Percentiles rank a stretch among this genome's conserved stretches.
Evolutionary conservation across 2,888 invertebrate genomes (phyloP).

Genomic region (Pterostichus niger): DNA sequence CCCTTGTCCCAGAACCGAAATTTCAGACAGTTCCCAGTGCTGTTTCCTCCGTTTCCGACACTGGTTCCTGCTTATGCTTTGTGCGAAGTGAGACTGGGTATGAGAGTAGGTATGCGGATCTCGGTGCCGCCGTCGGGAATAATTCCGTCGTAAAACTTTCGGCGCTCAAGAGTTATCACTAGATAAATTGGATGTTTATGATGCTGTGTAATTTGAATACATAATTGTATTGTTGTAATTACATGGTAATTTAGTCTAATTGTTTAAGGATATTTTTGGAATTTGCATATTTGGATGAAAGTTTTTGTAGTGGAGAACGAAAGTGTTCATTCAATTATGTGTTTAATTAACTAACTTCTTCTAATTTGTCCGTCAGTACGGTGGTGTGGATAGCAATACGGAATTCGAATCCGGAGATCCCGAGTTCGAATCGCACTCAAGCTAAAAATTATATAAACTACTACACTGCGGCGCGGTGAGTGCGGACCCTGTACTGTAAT

Average conservation of each 20-base stretch:
- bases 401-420: too few relatives aligned
- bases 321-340: too few relatives aligned
- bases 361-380: too few relatives aligned
- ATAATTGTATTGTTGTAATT: slow-evolving; percentile 37
- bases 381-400: too few relatives aligned
- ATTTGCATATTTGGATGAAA: too few relatives aligned
- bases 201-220: slow-evolving; percentile 21
- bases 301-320: too few relatives aligned
- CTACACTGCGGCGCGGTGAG: too few relatives aligned
- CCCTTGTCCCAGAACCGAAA: slow-evolving; percentile 46
- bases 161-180: slow-evolving; percentile 28
- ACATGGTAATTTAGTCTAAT: slow-evolving; percentile 21
- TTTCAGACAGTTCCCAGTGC: slow-evolving; percentile 18
- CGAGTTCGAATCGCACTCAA: too few relatives aligned
- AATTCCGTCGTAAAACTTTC: slow-evolving; percentile 37
- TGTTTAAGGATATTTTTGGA: neutral
- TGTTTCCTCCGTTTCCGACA: slow-evolving; percentile 2
- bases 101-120: too few relatives aligned
- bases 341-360: too few relatives aligned
- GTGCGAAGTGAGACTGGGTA: neutral
- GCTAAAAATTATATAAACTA: too few relatives aligned
- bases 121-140: neutral
- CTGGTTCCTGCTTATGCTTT: slow-evolving; percentile 3
- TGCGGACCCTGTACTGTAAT: too few relatives aligned
- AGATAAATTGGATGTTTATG: slow-evolving; percentile 43